Conservation (phyloP, 2,888 invertebrate species). For the Xanthostigma xanthostigma region DNA sequence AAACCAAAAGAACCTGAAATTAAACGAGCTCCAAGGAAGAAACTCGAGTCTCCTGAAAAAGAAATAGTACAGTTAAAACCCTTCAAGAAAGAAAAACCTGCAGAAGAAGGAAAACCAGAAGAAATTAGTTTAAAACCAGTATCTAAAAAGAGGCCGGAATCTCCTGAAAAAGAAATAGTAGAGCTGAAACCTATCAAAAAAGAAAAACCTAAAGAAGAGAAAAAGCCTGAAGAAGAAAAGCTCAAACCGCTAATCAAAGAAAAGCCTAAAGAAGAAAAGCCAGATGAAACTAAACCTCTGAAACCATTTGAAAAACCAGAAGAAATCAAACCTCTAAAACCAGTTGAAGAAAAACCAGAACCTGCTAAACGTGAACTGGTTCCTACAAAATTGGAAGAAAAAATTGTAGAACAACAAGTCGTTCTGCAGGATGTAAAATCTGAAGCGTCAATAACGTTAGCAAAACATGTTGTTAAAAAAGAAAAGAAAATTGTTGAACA, state of each 20-base stretch:
- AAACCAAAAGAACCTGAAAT: conserved; percentile 14
- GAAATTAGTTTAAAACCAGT: conserved; percentile 9
- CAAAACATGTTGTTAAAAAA: conserved; percentile 17
- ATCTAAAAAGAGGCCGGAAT: conserved; percentile 19
- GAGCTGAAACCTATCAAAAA: conserved; percentile 11
- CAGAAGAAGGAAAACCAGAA: conserved; percentile 14
- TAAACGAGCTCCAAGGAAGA: conserved; percentile 13
- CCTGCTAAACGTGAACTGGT: conserved; percentile 18
- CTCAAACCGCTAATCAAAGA: conserved; percentile 16
- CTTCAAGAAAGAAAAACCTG: conserved; percentile 17
- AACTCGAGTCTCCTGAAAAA: conserved; percentile 21
- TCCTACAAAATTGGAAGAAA: conserved; percentile 23
- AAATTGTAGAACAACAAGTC: conserved; percentile 17
- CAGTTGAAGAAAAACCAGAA: conserved; percentile 11
- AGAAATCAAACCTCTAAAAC: conserved; percentile 10
- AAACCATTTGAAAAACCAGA: conserved; percentile 10
- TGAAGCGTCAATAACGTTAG: conserved; percentile 32
- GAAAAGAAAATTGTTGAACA: conserved; percentile 1
- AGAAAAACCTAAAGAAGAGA: conserved; percentile 25
- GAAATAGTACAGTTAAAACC: conserved; percentile 33
- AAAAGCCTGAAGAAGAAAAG: conserved; percentile 22
- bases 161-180: conserved; percentile 10
- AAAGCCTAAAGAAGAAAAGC: conserved; percentile 22
- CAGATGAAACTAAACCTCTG: conserved; percentile 13
- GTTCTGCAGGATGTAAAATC: conserved; percentile 26